Evolutionary conservation across 2,113 vertebrate species (phyloP), one percentile per base, ranked within the genome.

Genomic region (Hippoglossus stenolepis): DNA sequence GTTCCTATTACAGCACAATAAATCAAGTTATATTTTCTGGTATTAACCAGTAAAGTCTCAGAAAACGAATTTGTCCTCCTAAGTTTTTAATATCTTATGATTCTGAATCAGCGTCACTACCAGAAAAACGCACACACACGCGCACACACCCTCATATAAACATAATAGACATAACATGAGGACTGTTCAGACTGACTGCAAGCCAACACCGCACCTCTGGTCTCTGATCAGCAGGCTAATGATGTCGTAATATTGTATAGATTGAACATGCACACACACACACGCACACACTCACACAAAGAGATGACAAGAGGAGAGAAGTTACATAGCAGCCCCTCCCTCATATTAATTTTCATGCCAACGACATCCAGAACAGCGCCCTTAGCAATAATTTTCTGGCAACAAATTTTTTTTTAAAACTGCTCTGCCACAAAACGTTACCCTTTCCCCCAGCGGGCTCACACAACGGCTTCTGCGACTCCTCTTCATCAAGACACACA

Each of bases 161-260:
- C 62, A 61, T 26, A 49, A 45, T 14, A 45, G 43, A 45, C 43
- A 45, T 45, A 45, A 45, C 15, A 15, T 45, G 43, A 45, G 43
- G 43, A 45, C 14, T 45, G 43, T 45, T 45, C 43, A 3, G 2
- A 13, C 43, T 45, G 43, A 45, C 43, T 4, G 13, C 43, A 51
- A 51, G 49, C 43, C 49, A 73, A 73, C 35, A 70, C 47, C 60
- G 51, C 72, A 77, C 56, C 53, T 77, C 70, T 84, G 67, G 75
- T 68, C 54, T 64, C 77, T 67, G 56, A 81, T 73, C 64, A 71
- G 75, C 62, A 62, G 70, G 58, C 56, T 79, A 59, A 70, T 57
- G 35, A 51, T 64, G 65, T 67, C 1, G 43, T 65, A 8, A 57
- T 68, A 61, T 68, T 21, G 68, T 15, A 45, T 47, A n/a, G 63